A percentile compares a stretch with the other conserved stretches of the same genome.
Conservation (phyloP, 2,113 vertebrate species). For the Thomomys bottae region DNA sequence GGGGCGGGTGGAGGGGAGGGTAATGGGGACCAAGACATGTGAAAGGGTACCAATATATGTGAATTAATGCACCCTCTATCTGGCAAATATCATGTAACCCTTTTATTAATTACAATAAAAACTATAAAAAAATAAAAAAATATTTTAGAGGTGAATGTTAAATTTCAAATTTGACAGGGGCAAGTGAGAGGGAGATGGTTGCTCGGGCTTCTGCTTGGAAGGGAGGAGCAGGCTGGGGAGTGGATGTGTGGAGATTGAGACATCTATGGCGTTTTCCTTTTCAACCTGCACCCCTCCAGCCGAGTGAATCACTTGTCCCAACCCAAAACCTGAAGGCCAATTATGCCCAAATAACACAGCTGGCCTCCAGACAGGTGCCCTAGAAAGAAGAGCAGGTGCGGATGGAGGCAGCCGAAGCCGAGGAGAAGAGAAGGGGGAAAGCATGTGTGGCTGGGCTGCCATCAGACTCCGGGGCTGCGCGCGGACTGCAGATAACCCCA, state of each 20-base stretch:
- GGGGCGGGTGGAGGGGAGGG: no score
- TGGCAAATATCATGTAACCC: no score
- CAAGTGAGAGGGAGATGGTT: neutral
- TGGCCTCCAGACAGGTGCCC: neutral
- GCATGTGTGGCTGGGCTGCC: neutral
- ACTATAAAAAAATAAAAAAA: no score
- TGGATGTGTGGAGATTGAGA: neutral
- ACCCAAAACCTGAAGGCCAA: neutral
- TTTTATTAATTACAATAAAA: no score
- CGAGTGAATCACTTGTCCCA: conserved; percentile 22
- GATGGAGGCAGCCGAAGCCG: neutral
- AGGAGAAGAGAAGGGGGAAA: neutral
- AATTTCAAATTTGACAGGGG: neutral
- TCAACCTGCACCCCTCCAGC: neutral
- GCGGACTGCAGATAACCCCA: neutral
- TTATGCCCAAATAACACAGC: conserved; percentile 15
- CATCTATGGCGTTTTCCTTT: neutral
- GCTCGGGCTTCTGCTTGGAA: neutral
- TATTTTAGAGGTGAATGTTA: conserved; percentile 26
- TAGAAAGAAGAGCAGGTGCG: neutral
- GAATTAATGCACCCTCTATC: no score
- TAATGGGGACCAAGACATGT: no score
- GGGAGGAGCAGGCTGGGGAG: neutral
- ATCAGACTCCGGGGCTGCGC: neutral
- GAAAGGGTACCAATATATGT: no score